Conservation (phyloP, 2,888 invertebrate species). For the Tanypteryx hageni region DNA sequence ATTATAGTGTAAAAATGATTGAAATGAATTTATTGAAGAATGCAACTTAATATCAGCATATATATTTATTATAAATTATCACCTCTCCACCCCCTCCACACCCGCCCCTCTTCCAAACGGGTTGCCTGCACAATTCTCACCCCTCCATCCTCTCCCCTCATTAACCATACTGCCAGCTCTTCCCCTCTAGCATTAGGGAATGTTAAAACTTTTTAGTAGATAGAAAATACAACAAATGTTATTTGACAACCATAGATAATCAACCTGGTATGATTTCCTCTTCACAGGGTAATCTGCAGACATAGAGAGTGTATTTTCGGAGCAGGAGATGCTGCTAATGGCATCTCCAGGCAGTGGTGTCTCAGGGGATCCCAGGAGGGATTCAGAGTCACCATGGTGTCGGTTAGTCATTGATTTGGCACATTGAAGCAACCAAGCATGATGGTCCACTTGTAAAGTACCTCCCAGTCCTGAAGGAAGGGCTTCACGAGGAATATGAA, state of each 20-base stretch:
- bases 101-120: too few species aligned
- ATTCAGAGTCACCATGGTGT: constrained; percentile 77
- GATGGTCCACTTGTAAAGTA: constrained; percentile 90
- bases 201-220: too few species aligned
- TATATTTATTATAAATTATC: too few species aligned
- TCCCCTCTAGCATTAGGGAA: too few species aligned
- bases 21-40: too few species aligned
- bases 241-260: background rate
- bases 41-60: too few species aligned
- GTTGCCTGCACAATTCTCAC: too few species aligned
- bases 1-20: too few species aligned
- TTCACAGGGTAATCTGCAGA: constrained; percentile 73
- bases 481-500: constrained; percentile 93
- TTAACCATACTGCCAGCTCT: too few species aligned
- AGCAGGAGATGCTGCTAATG: constrained; percentile 24
- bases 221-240: too few species aligned
- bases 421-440: constrained; percentile 88
- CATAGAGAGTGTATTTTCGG: constrained; percentile 40
- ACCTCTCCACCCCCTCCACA: too few species aligned
- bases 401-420: constrained; percentile 91
- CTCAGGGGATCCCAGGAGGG: constrained; percentile 72
- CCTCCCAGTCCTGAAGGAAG: constrained; percentile 94
- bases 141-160: too few species aligned
- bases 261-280: constrained; percentile 74
- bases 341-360: constrained; percentile 23